Evolutionary conservation across 2,113 vertebrate genomes (phyloP).

Genomic region (Scomber japonicus): DNA sequence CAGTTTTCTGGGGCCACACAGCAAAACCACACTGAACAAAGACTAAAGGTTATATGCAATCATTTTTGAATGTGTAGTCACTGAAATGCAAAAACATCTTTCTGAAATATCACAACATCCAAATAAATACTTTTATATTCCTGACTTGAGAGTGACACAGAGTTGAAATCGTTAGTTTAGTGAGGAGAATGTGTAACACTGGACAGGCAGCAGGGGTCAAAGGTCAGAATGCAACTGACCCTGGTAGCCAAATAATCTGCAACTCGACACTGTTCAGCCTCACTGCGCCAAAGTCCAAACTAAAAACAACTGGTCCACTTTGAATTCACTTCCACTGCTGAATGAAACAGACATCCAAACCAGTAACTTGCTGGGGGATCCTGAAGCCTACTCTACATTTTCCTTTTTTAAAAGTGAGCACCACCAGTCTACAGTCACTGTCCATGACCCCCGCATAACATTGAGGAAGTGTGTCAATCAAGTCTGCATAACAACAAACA

Average conservation of each 20-base stretch:
- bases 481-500: background rate
- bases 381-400: background rate
- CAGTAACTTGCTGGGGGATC: background rate
- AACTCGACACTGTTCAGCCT: conserved; percentile 27
- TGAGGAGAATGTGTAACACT: conserved; percentile 2
- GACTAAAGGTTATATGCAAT: no score
- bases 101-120: background rate
- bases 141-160: background rate
- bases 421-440: no score
- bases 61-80: background rate
- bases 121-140: background rate
- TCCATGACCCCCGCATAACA: background rate
- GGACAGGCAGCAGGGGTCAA: conserved; percentile 12
- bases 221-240: conserved; percentile 9
- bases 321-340: background rate
- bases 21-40: background rate
- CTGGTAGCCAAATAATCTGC: background rate
- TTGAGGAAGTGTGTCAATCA: background rate
- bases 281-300: background rate
- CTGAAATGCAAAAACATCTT: background rate
- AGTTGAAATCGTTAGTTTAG: background rate
- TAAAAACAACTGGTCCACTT: conserved; percentile 45
- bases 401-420: no score
- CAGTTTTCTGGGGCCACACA: background rate
- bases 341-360: background rate